Evolutionary conservation across 2,888 invertebrate genomes (phyloP), one percentile per base, ranked within the genome.

Genomic region (Agonopterix arenella): DNA sequence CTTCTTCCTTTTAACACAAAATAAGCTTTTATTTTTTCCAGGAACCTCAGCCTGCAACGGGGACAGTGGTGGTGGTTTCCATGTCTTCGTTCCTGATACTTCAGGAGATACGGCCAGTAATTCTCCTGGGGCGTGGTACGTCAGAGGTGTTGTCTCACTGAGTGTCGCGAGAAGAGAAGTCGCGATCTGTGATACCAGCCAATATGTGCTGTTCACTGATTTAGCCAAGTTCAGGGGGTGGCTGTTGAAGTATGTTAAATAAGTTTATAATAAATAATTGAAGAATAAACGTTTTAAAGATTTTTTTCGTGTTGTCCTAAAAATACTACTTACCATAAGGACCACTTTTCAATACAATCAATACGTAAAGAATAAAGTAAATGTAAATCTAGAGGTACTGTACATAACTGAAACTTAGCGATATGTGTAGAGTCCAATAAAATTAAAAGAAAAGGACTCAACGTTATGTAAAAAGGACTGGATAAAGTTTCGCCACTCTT

Each of bases 41-140:
- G 88, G 84, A 7, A 85, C 77, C 3, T 89, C 89, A 49, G 84
- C 84, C 4, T 90, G 90, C 55, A 89, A 89, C 43, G 90, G 90
- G 1, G 90, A 90, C 56, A 90, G 90, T 48, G 90, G 90, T 1
- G 86, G 90, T 42, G 90, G 85, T 0, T 77, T 89, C 56, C 58
- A 75, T 13, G 69, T 90, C 4, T 75, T 77, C 52, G 62, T 74
- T 0, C 76, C 76, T 4, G 73, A 76, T 36, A 51, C 43, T 3
- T 42, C 66, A 0, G 61, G 61, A 0, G 59, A 59, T 7, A 47
- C 11, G 0, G 51, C 61, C 7, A 18, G 55, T 2, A 57, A 58
- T 8, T 61, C 65, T 0, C 46, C 64, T 0, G 78, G 77, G 0
- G 56, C 74, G 2, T 80, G 72, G 70, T 60, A 74, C 46, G 53